phyloP scores from a whole-genome alignment of 2,113 vertebrate species.

The Gadus chalcogrammus region DNA sequence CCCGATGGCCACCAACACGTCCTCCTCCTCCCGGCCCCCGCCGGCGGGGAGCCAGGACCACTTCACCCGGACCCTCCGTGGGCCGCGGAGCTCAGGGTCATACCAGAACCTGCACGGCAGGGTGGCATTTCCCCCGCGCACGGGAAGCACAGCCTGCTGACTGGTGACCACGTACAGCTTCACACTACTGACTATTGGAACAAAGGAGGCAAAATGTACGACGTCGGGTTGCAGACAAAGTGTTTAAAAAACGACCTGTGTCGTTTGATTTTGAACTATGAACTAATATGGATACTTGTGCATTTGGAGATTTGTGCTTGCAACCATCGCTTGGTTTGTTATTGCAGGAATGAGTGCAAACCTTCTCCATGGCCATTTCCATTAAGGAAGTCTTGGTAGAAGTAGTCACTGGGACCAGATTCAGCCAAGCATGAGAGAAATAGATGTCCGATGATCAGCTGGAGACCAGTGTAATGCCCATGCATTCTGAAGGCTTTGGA shows the following conservation, averaged over 20 bases:
- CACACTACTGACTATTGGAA: conserved; percentile 57
- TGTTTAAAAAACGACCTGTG: not conserved
- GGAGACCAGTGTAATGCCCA: not conserved
- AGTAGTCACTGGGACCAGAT: conserved; percentile 59
- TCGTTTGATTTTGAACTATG: too few species aligned
- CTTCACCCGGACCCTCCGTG: conserved; percentile 75
- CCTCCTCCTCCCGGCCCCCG: conserved; percentile 73
- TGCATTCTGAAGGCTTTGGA: not conserved
- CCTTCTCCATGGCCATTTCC: conserved; percentile 59
- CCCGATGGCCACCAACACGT: conserved; percentile 79
- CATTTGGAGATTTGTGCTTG: too few species aligned
- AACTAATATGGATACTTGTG: too few species aligned
- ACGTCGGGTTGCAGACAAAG: too few species aligned
- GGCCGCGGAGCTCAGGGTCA: conserved; percentile 54
- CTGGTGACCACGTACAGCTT: conserved; percentile 76
- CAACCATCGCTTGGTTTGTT: not conserved
- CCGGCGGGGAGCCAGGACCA: conserved; percentile 80
- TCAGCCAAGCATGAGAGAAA: conserved; percentile 21
- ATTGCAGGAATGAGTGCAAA: conserved; percentile 32
- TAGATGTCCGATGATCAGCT: conserved; percentile 26
- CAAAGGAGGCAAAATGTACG: not conserved
- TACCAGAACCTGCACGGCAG: conserved; percentile 79
- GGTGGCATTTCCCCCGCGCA: conserved; percentile 69
- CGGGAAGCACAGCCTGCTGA: conserved; percentile 65
- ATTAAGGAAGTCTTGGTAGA: conserved; percentile 72